A percentile compares a stretch with the other conserved stretches of the same genome.
Evolutionary conservation across 2,797 vertebrate species (phyloP).

Genomic region (Danio aesculapii): DNA sequence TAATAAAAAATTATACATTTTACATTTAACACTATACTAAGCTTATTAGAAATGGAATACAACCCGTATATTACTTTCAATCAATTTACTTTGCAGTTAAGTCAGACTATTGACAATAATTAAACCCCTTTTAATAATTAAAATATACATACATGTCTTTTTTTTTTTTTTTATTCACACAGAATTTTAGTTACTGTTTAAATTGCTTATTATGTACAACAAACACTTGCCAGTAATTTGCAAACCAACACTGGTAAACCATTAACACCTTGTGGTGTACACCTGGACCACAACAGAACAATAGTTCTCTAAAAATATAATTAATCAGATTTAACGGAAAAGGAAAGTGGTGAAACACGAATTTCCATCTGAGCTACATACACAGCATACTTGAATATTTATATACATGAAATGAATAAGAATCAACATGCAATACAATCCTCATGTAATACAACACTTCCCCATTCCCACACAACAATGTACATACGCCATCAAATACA

Average conservation of each 20-base stretch:
- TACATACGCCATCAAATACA: background rate
- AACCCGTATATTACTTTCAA: too few relatives aligned
- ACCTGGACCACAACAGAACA: slow-evolving; percentile 9
- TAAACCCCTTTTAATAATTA: too few relatives aligned
- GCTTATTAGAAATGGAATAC: background rate
- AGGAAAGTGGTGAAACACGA: background rate
- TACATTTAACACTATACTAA: background rate
- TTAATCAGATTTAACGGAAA: background rate
- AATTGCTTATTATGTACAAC: too few relatives aligned
- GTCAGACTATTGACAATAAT: background rate
- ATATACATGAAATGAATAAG: background rate
- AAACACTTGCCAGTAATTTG: background rate
- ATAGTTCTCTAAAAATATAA: slow-evolving; percentile 1
- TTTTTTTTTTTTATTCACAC: background rate
- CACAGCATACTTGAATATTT: background rate
- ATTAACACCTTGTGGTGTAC: slow-evolving; percentile 11
- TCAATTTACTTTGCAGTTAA: background rate
- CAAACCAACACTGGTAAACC: slow-evolving; percentile 21
- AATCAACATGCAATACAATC: background rate
- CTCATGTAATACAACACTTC: background rate
- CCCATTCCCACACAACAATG: slow-evolving; percentile 4
- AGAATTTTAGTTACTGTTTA: background rate
- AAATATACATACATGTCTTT: too few relatives aligned
- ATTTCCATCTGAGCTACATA: background rate
- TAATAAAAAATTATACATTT: too few relatives aligned